Conservation (phyloP, 2,888 invertebrate genomes). For the Allacma fusca region DNA sequence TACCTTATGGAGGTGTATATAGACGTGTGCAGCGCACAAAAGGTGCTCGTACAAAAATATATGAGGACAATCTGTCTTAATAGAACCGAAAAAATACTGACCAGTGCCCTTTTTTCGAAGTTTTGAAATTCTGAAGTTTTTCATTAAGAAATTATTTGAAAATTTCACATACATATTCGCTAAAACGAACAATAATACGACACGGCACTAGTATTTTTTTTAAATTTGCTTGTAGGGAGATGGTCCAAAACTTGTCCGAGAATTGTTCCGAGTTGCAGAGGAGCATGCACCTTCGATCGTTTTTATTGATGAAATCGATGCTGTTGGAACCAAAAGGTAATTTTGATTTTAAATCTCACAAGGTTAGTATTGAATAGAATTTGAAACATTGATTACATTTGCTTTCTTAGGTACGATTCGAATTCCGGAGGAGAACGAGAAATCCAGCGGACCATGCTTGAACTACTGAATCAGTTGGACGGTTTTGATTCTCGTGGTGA, state of each 20-base stretch:
- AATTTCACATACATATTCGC: no score
- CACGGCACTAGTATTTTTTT: neutral
- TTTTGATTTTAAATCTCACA: neutral
- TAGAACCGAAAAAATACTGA: no score
- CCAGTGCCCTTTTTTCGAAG: no score
- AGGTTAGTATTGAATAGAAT: no score
- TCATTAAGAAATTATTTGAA: no score
- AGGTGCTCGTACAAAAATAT: no score
- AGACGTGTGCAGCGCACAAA: no score
- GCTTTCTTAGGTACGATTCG: slow-evolving; percentile 90
- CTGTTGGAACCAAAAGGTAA: slow-evolving; percentile 58
- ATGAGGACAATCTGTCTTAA: no score
- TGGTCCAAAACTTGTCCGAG: slow-evolving; percentile 97
- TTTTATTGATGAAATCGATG: slow-evolving; percentile 99
- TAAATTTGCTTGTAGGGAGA: slow-evolving; percentile 73
- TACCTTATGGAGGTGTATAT: no score
- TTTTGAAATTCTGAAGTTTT: no score
- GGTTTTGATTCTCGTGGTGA: slow-evolving; percentile 97
- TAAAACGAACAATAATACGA: no score
- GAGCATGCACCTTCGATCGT: slow-evolving; percentile 99
- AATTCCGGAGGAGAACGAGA: slow-evolving; percentile 99
- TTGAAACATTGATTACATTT: no score
- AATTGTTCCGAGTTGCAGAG: slow-evolving; percentile 98
- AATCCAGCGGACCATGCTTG: slow-evolving; percentile 99
- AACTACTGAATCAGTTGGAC: slow-evolving; percentile 96